Base-by-base conservation (phyloP, 2,888 invertebrate genomes). In the Xestia c-nigrum region DNA sequence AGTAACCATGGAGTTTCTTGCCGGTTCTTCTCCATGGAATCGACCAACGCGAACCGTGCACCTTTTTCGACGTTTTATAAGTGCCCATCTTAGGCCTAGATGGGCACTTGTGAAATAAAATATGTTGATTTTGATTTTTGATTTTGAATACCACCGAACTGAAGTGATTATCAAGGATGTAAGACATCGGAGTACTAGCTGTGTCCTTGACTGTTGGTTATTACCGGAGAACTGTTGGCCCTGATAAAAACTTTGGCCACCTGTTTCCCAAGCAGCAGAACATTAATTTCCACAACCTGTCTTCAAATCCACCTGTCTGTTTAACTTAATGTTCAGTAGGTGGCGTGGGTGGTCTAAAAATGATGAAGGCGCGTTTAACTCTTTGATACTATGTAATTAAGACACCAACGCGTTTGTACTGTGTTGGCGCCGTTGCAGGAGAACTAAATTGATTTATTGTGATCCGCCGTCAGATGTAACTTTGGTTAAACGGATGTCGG, bases 361-460 rank as follows among this genome's bases (percentile, higher is more conserved):
- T 73, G 43, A 74, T 59, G 40, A 21, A 59, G 46, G 59, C 38
- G 61, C 50, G 16, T 57, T 75, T 24, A 70, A 61, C 52, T 61
- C 67, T 74, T 84, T 74, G 74, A 57, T 73, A 55, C 9, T 43
- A 43, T 55, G 43, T 57, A 74, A 80, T 84, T 80, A 76, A 12
- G 24, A 40, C 85, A 61, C 85, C 83, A 46, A 84, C 85, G 46
- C 57, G 19, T 47, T 50, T 19, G 19, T 63, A 52, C 46, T 38
- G 21, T 47, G n/a, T 80, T 73, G 70, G 78, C 83, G 81, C 83
- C 70, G 19, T 5, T 24, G 50, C 19, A 65, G 14, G 16, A 43
- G 38, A 7, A 31, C 31, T 31, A 2, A 38, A 24, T 46, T 78
- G 65, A 73, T 79, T 79, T 59, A 73, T 59, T 57, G 16, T 12